Percentiles rank a stretch among this genome's conserved stretches.
Conservation (phyloP, 2,797 vertebrate genomes). For the Sebastes jordani region DNA sequence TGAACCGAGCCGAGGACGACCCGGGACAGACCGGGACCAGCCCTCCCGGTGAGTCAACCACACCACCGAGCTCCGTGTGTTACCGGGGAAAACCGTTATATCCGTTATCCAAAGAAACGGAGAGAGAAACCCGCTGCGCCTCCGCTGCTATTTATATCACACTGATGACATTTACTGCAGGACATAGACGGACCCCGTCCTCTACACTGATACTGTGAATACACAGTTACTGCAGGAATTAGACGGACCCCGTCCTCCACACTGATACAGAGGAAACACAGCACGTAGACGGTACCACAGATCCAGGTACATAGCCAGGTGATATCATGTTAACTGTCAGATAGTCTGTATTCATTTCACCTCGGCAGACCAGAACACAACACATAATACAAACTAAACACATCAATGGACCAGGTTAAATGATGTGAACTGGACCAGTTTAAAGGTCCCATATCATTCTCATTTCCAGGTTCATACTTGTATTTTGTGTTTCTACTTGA, state of each 20-base stretch:
- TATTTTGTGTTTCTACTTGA: too few relatives aligned
- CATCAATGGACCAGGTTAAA: too few relatives aligned
- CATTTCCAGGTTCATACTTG: too few relatives aligned
- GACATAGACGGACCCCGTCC: constrained; percentile 49
- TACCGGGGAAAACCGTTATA: not conserved
- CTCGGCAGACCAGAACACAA: too few relatives aligned
- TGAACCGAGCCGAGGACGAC: constrained; percentile 67
- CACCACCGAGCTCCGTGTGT: not conserved
- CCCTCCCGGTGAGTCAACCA: constrained; percentile 65
- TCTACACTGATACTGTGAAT: too few relatives aligned
- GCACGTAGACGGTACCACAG: not conserved
- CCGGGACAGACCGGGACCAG: constrained; percentile 60
- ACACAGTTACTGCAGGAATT: not conserved
- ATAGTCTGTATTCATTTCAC: too few relatives aligned
- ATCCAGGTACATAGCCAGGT: too few relatives aligned
- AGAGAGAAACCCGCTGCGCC: constrained; percentile 3
- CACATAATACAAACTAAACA: too few relatives aligned
- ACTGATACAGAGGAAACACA: not conserved
- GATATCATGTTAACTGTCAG: too few relatives aligned
- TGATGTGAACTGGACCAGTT: too few relatives aligned
- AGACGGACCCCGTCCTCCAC: not conserved
- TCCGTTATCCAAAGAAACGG: not conserved
- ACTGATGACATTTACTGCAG: constrained; percentile 37
- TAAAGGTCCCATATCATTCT: too few relatives aligned
- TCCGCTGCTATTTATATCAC: constrained; percentile 52